Evolutionary conservation across 2,113 vertebrate species (phyloP), one percentile per base, ranked within the genome.

Genomic region (Syngnathus typhle): DNA sequence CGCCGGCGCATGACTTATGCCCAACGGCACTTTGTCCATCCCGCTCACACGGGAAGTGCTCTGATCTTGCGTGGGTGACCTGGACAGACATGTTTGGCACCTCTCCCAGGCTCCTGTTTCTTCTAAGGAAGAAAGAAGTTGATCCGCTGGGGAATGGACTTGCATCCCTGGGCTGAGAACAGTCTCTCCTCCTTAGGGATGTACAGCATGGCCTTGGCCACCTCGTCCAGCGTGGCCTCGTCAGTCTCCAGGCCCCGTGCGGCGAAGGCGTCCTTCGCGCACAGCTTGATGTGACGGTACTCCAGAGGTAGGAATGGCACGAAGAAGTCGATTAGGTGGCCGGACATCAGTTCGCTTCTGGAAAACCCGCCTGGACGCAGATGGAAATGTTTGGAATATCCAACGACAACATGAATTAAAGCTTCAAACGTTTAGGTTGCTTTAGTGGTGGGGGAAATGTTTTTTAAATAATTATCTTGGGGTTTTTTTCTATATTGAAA

Each of bases 81-180:
- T 71, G 76, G 72, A 69, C 64, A 67, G 18, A 16, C 46, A 27
- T 36, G 13, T 56, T 56, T 36, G 11, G 55, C 27, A 36, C 46
- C 63, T 58, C 46, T 41, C 4, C 13, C 4, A 59, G 43, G 15
- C 15, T 64, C 63, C 91, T 37, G 4, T 19, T 5, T 52, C 18
- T 19, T 62, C 65, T 91, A 96, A 2, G 94, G 93, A 51, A 98
- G 88, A 73, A 95, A 93, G 75, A 95, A 95, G 82, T 88, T 93
- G 82, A 99, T 96, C 82, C 95, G 91, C 78, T 98, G 96, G 13
- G 95, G 88, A 46, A 99, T 86, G 5, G 94, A 94, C 74, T 99
- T 99, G 85, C 97, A 99, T 38, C 97, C 97, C 78, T 98, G 95
- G 12, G 94, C 93, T 39, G 96, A 96, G 87, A 98, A 99, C 37